Percentiles rank a stretch among this genome's conserved stretches.
phyloP scores from a whole-genome alignment of 2,113 vertebrate genomes.

The Nymphicus hollandicus region DNA sequence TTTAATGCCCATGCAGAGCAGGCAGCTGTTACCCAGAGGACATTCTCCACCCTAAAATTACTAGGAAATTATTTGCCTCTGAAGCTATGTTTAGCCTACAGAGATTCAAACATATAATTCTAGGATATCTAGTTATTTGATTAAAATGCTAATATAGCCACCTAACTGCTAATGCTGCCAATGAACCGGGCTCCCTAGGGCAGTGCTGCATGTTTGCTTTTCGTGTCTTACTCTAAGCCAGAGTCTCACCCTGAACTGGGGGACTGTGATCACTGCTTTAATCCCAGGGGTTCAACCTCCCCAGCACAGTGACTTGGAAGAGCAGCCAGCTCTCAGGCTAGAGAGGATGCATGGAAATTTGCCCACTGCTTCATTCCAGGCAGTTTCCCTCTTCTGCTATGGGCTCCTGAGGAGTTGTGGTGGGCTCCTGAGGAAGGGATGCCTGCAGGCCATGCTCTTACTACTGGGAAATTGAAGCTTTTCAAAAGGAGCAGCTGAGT shows the following conservation, averaged over 20 bases:
- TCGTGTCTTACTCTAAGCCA: background rate
- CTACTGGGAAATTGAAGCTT: background rate
- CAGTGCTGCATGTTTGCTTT: constrained; percentile 9
- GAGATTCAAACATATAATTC: constrained; percentile 67
- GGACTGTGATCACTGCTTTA: background rate
- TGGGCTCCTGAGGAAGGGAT: background rate
- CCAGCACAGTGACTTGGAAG: background rate
- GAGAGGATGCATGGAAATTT: background rate
- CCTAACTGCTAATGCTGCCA: constrained; percentile 55
- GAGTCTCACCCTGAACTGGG: background rate
- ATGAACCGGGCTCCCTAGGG: background rate
- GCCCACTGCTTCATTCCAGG: background rate
- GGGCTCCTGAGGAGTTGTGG: background rate
- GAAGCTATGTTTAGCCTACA: constrained; percentile 68
- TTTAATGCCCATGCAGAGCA: constrained; percentile 57
- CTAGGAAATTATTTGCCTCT: constrained; percentile 67
- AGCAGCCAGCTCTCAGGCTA: background rate
- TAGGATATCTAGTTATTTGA: constrained; percentile 67
- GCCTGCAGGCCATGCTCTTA: background rate
- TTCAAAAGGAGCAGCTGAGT: background rate
- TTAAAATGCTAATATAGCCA: constrained; percentile 67
- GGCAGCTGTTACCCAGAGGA: constrained; percentile 60
- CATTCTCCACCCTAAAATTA: constrained; percentile 66
- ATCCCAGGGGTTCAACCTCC: background rate
- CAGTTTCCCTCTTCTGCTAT: background rate